phyloP scores from a whole-genome alignment of 2,888 invertebrate species.

The Aethes cnicana region DNA sequence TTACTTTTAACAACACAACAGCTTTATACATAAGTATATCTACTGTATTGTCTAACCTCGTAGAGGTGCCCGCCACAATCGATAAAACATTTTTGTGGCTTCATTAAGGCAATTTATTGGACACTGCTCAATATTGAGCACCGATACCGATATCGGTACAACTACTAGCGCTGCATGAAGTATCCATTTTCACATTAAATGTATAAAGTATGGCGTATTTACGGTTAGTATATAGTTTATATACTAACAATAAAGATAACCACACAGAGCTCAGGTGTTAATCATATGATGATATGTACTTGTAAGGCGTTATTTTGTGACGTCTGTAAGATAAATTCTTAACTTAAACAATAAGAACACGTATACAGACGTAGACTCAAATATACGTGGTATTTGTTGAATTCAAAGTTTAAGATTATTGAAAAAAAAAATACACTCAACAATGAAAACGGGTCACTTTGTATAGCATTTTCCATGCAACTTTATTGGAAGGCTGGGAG shows the following conservation, averaged over 20 bases:
- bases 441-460: too few species aligned
- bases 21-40: too few species aligned
- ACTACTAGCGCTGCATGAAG: neutral
- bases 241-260: constrained; percentile 4
- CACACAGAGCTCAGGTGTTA: constrained; percentile 13
- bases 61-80: too few species aligned
- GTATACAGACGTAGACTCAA: neutral
- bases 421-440: too few species aligned
- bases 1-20: too few species aligned
- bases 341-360: constrained; percentile 1
- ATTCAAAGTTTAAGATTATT: too few species aligned
- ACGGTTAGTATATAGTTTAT: neutral
- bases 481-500: too few species aligned
- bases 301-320: constrained; percentile 24
- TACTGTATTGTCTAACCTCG: too few species aligned
- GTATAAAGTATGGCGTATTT: neutral
- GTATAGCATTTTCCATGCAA: too few species aligned
- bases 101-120: constrained; percentile 15
- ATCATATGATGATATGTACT: constrained; percentile 11
- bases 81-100: constrained; percentile 25
- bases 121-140: constrained; percentile 2
- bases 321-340: constrained; percentile 16
- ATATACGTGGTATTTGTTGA: neutral
- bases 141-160: neutral
- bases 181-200: constrained; percentile 8